A percentile compares a stretch with the other conserved stretches of the same genome.
These are phyloP conservation scores for Dendrolimus houi DNA, from an alignment of 2,888 invertebrate genomes.

Conservation along the genomic window DNA sequence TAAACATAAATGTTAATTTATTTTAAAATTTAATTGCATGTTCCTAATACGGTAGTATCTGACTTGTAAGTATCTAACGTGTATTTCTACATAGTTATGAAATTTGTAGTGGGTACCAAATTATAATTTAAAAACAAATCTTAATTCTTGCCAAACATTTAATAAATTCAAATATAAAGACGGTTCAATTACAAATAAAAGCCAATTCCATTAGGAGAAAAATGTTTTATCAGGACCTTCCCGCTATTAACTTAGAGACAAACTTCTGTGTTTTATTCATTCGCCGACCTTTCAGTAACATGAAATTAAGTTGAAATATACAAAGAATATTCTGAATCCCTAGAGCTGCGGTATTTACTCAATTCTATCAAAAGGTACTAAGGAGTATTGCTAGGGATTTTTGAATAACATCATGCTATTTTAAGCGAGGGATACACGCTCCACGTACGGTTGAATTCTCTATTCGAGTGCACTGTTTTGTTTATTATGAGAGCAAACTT, in stretches of 20 bases:
- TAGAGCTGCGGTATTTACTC: neutral
- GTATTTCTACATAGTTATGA: too few relatives aligned
- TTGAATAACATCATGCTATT: conserved; percentile 33
- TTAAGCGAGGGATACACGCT: conserved; percentile 45
- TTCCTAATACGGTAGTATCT: too few relatives aligned
- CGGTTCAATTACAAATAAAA: neutral
- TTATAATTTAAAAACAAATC: too few relatives aligned
- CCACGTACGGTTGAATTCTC: conserved; percentile 29
- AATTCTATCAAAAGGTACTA: conserved; percentile 21
- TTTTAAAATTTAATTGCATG: too few relatives aligned
- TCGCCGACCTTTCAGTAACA: neutral
- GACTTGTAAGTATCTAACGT: too few relatives aligned
- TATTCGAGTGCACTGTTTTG: conserved; percentile 55
- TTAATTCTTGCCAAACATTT: too few relatives aligned
- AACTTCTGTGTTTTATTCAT: neutral
- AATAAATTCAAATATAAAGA: too few relatives aligned
- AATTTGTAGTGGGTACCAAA: too few relatives aligned
- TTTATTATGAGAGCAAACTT: conserved; percentile 57
- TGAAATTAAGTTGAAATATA: neutral
- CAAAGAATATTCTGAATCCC: neutral
- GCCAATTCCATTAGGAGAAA: neutral
- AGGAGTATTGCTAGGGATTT: conserved; percentile 22
- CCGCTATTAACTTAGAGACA: too few relatives aligned
- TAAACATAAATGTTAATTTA: too few relatives aligned
- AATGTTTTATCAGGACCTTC: too few relatives aligned